Base-by-base conservation (phyloP, 2,797 vertebrate species). In the Cynodonichthys magdalenae region DNA sequence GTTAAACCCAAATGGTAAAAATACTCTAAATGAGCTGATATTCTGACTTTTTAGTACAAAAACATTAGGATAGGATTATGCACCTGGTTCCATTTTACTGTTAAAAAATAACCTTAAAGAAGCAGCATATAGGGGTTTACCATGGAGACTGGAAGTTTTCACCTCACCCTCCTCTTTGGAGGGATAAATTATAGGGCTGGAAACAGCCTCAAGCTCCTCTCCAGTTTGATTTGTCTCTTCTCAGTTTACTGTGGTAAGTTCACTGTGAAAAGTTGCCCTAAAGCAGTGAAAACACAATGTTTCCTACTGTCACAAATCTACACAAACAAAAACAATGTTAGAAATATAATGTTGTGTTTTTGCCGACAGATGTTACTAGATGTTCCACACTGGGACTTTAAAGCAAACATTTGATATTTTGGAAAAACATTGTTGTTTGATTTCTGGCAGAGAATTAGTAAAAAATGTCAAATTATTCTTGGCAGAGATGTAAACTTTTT, bases 141-240 rank as follows among this genome's bases (percentile, higher is more conserved):
- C n/a, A 18, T 44, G 41, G 15, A 44, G 41, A 44, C 41, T 44
- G 41, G 9, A 6, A 14, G 6, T 12, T 19, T 41, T 12, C 5
- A n/a, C 27, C 17, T 15, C 12, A 3, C 7, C 2, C 53, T 18
- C 24, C 20, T 45, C 18, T 5, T 6, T 20, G 29, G 2, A 36
- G 28, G 2, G 17, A n/a, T 6, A n/a, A 42, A 20, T 39, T 31
- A 66, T 24, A 19, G 24, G 15, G 27, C 47, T 24, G 36, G 7
- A 44, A 66, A 51, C 63, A 57, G 20, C n/a, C 46, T 51, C 47
- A 46, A 50, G 31, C 47, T 5, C 34, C 48, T 18, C 5, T 61
- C 17, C 42, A 11, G 6, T 36, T 53, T 53, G 19, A 0, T 28
- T 46, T 1, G 7, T 27, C 24, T 51, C 12, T 34, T n/a, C 17